A percentile compares a stretch with the other conserved stretches of the same genome.
phyloP scores from a whole-genome alignment of 2,113 vertebrate species.

The Mystacornis crossleyi region DNA sequence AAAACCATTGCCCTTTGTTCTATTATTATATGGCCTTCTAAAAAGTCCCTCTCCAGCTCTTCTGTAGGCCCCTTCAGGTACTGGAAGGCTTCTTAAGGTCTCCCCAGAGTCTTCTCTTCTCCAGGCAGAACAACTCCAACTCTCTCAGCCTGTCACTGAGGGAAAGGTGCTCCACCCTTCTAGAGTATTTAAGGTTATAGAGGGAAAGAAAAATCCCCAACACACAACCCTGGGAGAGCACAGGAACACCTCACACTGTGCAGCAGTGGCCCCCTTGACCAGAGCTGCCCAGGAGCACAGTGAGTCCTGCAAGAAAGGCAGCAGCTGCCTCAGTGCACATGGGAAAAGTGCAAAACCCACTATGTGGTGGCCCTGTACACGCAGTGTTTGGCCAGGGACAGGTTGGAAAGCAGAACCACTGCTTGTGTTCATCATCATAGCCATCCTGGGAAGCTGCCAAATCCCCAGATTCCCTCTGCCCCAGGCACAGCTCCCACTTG shows the following conservation, averaged over 20 bases:
- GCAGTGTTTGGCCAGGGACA: not conserved
- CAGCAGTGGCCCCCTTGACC: not conserved
- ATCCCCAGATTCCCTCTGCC: fast-evolving
- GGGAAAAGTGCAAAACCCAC: not conserved
- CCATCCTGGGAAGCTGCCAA: fast-evolving
- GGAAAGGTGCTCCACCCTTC: not conserved
- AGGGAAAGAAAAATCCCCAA: not conserved
- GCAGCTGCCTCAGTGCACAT: fast-evolving
- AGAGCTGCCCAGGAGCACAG: not conserved
- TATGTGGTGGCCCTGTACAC: fast-evolving
- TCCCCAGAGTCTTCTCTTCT: not conserved
- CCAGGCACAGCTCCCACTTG: not conserved
- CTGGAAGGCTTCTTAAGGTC: not conserved
- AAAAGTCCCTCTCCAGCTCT: not conserved
- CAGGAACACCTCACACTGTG: not conserved
- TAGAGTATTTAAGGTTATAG: not conserved
- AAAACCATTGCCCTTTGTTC: not conserved
- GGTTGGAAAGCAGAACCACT: not conserved
- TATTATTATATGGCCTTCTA: not conserved
- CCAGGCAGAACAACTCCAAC: not conserved
- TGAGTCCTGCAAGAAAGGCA: not conserved
- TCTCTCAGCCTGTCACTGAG: not conserved
- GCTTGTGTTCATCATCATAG: fast-evolving
- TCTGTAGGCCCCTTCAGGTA: not conserved
- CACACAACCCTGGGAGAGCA: not conserved